phyloP scores from a whole-genome alignment of 2,888 invertebrate species.

The Cataglyphis rosenhaueri region DNA sequence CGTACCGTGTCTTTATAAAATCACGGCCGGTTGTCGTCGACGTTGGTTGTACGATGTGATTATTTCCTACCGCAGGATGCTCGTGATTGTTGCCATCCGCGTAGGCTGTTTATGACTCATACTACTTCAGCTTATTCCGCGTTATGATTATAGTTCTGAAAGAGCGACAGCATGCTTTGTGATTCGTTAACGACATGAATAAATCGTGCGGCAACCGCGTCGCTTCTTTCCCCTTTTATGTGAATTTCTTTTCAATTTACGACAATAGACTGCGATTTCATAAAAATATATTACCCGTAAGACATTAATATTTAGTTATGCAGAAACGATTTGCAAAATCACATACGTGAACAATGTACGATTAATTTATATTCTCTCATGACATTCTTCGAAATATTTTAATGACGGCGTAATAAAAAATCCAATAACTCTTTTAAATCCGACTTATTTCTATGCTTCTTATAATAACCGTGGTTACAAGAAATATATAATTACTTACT shows the following conservation, averaged over 20 bases:
- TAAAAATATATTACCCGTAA: slow-evolving; percentile 8
- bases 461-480: not conserved
- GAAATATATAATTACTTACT: not conserved
- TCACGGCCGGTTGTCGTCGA: not conserved
- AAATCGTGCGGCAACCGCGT: slow-evolving; percentile 3
- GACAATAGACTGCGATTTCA: slow-evolving; percentile 4
- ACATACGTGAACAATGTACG: not conserved
- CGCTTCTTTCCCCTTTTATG: not conserved
- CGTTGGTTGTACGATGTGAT: slow-evolving; percentile 21
- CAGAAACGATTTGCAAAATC: not conserved
- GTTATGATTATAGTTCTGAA: slow-evolving; percentile 42
- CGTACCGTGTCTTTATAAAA: slow-evolving; percentile 6
- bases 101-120: slow-evolving; percentile 50
- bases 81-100: slow-evolving; percentile 52
- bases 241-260: slow-evolving; percentile 21
- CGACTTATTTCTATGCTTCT: not conserved
- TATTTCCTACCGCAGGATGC: slow-evolving; percentile 43
- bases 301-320: slow-evolving; percentile 13
- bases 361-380: not conserved
- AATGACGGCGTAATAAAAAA: slow-evolving; percentile 9
- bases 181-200: slow-evolving; percentile 23
- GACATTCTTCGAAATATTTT: not conserved
- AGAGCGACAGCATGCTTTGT: slow-evolving; percentile 44
- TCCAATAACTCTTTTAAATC: not conserved
- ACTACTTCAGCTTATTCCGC: slow-evolving; percentile 46